phyloP scores from a whole-genome alignment of 2,888 invertebrate species.

The Ophioninae sp. region DNA sequence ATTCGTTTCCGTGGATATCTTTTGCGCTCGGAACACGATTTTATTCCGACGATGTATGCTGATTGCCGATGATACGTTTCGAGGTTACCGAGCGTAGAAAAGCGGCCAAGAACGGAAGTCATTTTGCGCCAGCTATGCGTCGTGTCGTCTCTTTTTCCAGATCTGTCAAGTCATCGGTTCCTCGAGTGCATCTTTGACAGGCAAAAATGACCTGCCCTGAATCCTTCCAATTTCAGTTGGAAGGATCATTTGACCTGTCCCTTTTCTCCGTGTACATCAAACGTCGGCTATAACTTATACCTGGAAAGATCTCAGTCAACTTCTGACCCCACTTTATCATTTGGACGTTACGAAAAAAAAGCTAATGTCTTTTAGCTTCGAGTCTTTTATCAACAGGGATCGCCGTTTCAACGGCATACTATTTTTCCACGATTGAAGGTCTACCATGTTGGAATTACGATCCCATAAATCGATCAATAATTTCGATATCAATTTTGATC shows the following conservation, averaged over 20 bases:
- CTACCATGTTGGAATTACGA: slow-evolving; percentile 7
- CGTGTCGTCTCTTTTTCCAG: slow-evolving; percentile 17
- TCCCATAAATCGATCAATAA: background rate
- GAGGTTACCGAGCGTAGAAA: slow-evolving; percentile 50
- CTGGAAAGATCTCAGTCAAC: slow-evolving; percentile 35
- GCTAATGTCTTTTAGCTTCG: background rate
- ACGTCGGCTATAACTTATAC: slow-evolving; percentile 54
- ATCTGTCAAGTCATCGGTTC: slow-evolving; percentile 46
- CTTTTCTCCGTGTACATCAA: slow-evolving; percentile 52
- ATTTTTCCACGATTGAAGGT: background rate
- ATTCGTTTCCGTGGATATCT: slow-evolving; percentile 59
- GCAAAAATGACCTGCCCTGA: slow-evolving; percentile 28
- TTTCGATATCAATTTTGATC: background rate
- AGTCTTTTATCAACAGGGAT: slow-evolving; percentile 11
- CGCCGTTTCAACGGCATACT: background rate
- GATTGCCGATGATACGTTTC: slow-evolving; percentile 51
- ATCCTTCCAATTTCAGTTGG: too few species aligned
- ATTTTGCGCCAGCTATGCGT: slow-evolving; percentile 32
- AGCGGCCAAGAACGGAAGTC: slow-evolving; percentile 55
- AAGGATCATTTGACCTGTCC: slow-evolving; percentile 47
- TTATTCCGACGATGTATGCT: slow-evolving; percentile 61
- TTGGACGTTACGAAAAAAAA: background rate
- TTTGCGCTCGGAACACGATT: slow-evolving; percentile 20
- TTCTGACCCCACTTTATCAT: slow-evolving; percentile 41
- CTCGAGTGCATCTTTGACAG: background rate